These are phyloP conservation scores for Orthochromis malagaraziensis DNA, from an alignment of 2,113 vertebrate species.

Conservation along the genomic window DNA sequence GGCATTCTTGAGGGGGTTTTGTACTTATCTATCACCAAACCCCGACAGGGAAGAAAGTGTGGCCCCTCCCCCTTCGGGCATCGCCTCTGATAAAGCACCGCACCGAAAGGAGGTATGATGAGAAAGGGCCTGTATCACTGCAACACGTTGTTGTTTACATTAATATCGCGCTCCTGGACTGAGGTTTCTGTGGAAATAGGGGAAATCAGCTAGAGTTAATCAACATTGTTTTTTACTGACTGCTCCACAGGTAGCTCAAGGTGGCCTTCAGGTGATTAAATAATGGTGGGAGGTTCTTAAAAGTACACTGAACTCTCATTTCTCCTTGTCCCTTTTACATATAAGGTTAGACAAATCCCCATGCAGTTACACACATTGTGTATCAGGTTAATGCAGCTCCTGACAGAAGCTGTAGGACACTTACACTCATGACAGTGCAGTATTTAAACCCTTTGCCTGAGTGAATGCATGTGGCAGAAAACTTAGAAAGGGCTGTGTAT, in stretches of 20 bases:
- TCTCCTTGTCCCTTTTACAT: background rate
- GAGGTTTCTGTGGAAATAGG: background rate
- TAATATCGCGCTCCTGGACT: background rate
- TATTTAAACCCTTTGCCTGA: background rate
- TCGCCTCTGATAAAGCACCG: constrained; percentile 39
- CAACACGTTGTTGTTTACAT: background rate
- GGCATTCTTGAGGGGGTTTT: constrained; percentile 61
- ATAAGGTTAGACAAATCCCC: background rate
- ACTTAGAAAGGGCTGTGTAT: background rate
- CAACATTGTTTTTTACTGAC: background rate
- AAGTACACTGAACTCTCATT: background rate
- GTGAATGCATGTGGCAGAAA: background rate
- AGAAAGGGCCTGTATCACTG: background rate
- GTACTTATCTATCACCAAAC: constrained; percentile 66
- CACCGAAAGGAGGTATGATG: background rate
- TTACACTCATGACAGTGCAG: background rate
- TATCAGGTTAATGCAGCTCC: background rate
- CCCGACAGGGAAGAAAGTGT: constrained; percentile 30
- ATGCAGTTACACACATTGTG: background rate
- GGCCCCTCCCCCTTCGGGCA: constrained; percentile 59
- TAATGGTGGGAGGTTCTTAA: background rate
- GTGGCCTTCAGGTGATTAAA: background rate
- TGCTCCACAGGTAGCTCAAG: background rate
- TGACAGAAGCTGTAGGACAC: background rate
- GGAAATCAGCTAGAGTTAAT: background rate